These are phyloP conservation scores for Druceiella hillmani DNA, from an alignment of 2,888 invertebrate genomes.

Conservation along the genomic window DNA sequence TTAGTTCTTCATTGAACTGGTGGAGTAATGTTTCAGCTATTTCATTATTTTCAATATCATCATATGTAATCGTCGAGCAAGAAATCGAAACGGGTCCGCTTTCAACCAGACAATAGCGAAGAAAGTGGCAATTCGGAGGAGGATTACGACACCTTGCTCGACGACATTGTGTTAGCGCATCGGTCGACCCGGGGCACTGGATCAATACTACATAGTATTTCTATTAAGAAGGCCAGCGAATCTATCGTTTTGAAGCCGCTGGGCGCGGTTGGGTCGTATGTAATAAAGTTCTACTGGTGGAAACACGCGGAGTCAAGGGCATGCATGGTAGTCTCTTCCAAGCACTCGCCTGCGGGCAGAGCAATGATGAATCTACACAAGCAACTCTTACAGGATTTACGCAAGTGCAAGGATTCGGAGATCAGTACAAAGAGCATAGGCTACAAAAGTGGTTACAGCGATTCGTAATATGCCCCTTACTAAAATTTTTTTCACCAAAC, in stretches of 20 bases:
- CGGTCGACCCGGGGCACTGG: conserved; percentile 13
- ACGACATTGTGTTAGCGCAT: conserved; percentile 11
- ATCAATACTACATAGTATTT: conserved; percentile 12
- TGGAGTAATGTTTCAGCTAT: conserved; percentile 26
- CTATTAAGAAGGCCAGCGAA: conserved; percentile 11
- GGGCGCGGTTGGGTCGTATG: conserved; percentile 13
- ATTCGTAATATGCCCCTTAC: conserved; percentile 8
- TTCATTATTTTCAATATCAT: conserved; percentile 29
- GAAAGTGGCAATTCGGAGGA: too few relatives aligned
- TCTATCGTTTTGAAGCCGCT: conserved; percentile 12
- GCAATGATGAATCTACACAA: too few relatives aligned
- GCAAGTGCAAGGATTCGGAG: too few relatives aligned
- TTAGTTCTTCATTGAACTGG: conserved; percentile 26
- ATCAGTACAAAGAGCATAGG: too few relatives aligned
- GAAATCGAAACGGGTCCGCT: too few relatives aligned
- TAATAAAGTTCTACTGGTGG: conserved; percentile 14
- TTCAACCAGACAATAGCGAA: too few relatives aligned
- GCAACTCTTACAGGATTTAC: too few relatives aligned
- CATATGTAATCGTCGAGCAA: conserved; percentile 27
- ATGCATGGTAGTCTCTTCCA: too few relatives aligned
- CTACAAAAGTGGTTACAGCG: conserved; percentile 5
- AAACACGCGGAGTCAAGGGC: too few relatives aligned
- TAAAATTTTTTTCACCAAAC: conserved; percentile 9
- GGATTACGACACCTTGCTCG: too few relatives aligned
- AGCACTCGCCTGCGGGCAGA: too few relatives aligned